Evolutionary conservation across 2,113 vertebrate species (phyloP), one percentile per base, ranked within the genome.

Genomic region (Arothron firmamentum): DNA sequence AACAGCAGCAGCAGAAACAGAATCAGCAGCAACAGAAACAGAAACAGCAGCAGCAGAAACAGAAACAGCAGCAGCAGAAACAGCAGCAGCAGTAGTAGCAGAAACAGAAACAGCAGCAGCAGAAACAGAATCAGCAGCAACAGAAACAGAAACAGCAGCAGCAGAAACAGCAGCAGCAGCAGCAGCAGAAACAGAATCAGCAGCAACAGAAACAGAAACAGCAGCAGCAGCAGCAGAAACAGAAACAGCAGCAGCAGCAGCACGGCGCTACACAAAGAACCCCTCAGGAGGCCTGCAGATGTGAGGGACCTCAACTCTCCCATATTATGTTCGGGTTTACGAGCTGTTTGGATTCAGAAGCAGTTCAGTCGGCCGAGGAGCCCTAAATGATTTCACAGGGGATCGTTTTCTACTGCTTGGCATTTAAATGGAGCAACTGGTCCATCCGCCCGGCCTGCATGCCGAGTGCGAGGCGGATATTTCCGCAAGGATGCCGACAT

Each of bases 331-430:
- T 52, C 55, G 80, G 74, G 58, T 85, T 74, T n/a, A 16, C 9
- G 55, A 52, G 59, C 64, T 69, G 51, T 67, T 83, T 58, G 76
- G 59, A 62, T 81, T 77, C 67, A 77, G 20, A 58, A 23, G 41
- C 52, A 45, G 43, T 14, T 17, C 21, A 23, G 21, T 23, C 72
- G 60, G 54, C 62, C 45, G 54, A 74, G 56, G 18, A 65, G 65
- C 45, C 59, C 51, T 67, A 80, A 82, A 84, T 72, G 54, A 84
- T 75, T 74, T 80, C 84, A 66, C 75, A 45, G 21, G 79, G 70
- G 74, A 80, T 56, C 41, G 34, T 72, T 82, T 79, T 28, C 78
- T 77, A 50, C 38, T 43, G 58, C 62, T 69, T 83, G 80, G 62
- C 77, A 85, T 83, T 85, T 80, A 71, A 75, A 78, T 59, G 47